These are phyloP conservation scores for Apodemia duryi DNA, from an alignment of 2,888 invertebrate genomes.

Conservation along the genomic window DNA sequence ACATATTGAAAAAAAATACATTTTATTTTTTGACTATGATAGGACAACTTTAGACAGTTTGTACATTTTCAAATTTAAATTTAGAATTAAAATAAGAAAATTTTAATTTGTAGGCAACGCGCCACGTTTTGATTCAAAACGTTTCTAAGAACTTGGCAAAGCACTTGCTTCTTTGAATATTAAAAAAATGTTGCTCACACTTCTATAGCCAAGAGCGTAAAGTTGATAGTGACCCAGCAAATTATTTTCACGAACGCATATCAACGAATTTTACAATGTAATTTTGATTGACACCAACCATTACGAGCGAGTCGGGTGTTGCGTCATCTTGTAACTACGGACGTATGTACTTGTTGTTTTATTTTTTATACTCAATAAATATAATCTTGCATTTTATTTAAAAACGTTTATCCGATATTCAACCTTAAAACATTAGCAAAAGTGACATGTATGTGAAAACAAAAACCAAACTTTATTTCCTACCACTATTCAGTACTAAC, in stretches of 20 bases:
- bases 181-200: constrained; percentile 17
- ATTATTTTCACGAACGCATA: constrained; percentile 45
- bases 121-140: constrained; percentile 51
- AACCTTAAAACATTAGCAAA: constrained; percentile 26
- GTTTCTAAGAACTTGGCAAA: constrained; percentile 59
- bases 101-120: constrained; percentile 50
- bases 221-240: constrained; percentile 41
- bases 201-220: constrained; percentile 33
- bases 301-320: constrained; percentile 71
- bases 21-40: background rate
- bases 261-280: constrained; percentile 63
- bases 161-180: constrained; percentile 31
- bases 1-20: too few relatives aligned
- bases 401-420: constrained; percentile 28
- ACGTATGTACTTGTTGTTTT: constrained; percentile 36
- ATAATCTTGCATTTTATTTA: constrained; percentile 31
- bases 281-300: constrained; percentile 79
- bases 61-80: constrained; percentile 16
- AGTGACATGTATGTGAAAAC: background rate
- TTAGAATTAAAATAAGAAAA: constrained; percentile 32
- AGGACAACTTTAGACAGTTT: background rate
- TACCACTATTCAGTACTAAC: constrained; percentile 19
- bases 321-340: constrained; percentile 69
- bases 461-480: constrained; percentile 28
- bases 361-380: constrained; percentile 35